Base-by-base conservation (phyloP, 2,113 vertebrate species). In the Osmerus mordax region DNA sequence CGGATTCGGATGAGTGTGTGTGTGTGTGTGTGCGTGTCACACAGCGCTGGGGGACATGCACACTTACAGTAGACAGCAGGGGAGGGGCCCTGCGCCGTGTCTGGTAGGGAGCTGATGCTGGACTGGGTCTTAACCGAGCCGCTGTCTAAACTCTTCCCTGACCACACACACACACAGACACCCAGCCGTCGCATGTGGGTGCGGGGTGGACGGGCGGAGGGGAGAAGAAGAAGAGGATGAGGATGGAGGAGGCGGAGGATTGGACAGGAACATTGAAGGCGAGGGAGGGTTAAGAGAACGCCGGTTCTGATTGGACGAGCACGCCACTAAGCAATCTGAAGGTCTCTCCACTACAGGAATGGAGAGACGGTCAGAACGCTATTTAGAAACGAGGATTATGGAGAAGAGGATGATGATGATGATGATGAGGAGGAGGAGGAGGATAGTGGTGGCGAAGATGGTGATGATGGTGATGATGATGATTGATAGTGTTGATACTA, bases 31-130 rank as follows among this genome's bases (percentile, higher is more conserved):
- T 21, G 51, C 6, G 61, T 19, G 72, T 29, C 19, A 61, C 76
- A 69, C 54, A 59, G 78, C 67, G 47, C 65, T 62, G 73, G 58
- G 51, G 12, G 73, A 73, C 71, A 80, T 77, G 80, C 80, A 74
- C 67, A 92, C 90, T 92, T 90, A 92, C 91, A 90, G 83, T 80
- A 81, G 65, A 79, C 86, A 69, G 90, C 79, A 28, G 91, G 78
- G 77, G 86, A 75, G 70, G 88, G 78, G 81, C 81, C 80, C 79
- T 84, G 89, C 71, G 81, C 66, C 77, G 73, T 82, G 71, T 90
- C 91, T 21, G 86, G 74, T 74, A 88, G 90, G 77, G 81, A 89
- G 79, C 85, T 86, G 21, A 75, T 80, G 82, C 88, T 91, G 88
- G 90, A 90, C 77, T 90, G 89, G 56, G 79, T 78, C 87, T 88